Conservation (phyloP, 2,113 vertebrate species). For the Pseudorhombus dupliciocellatus region DNA sequence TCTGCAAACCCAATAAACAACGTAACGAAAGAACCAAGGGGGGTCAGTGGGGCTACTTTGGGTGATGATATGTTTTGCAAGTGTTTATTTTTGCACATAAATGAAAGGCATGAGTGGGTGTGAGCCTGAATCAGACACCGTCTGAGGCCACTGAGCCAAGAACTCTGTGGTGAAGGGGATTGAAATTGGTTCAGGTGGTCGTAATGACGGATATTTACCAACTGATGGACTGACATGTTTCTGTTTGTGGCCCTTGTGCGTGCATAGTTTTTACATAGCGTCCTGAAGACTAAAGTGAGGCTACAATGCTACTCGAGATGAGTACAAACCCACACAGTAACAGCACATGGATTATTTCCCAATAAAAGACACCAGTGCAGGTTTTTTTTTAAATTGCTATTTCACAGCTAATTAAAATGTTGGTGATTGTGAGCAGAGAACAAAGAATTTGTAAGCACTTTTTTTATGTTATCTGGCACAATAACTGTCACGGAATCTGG, state of each 20-base stretch:
- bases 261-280: not conserved
- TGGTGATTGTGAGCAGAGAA: constrained; percentile 1
- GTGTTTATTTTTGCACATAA: constrained; percentile 46
- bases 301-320: not conserved
- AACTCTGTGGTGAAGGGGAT: constrained; percentile 1
- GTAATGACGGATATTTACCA: constrained; percentile 20
- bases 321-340: constrained; percentile 8
- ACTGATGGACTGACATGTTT: not conserved
- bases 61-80: constrained; percentile 23
- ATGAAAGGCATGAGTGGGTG: constrained; percentile 41
- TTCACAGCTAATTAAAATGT: constrained; percentile 39
- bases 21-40: not conserved
- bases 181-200: constrained; percentile 24
- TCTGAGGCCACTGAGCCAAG: constrained; percentile 20
- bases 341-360: constrained; percentile 27
- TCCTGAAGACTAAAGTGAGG: not conserved
- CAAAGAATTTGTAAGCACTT: constrained; percentile 19
- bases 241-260: constrained; percentile 1
- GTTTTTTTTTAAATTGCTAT: constrained; percentile 11
- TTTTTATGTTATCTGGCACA: constrained; percentile 19
- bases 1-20: constrained; percentile 10
- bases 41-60: not conserved
- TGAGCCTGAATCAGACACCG: constrained; percentile 44
- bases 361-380: constrained; percentile 1
- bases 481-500: constrained; percentile 13